phyloP scores from a whole-genome alignment of 1,140 invertebrate genomes.

The Nasonia longicornis region DNA sequence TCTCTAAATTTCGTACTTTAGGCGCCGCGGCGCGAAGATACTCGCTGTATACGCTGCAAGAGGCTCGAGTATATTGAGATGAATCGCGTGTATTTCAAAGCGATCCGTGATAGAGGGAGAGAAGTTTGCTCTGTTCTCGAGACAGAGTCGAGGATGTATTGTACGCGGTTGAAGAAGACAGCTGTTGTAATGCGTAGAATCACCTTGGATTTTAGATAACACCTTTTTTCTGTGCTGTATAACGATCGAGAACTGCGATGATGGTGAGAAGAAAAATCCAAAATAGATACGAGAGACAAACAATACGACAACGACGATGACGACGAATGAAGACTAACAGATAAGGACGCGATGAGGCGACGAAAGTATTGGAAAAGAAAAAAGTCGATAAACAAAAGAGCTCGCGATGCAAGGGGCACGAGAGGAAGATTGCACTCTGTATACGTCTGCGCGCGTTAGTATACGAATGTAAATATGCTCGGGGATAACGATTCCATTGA shows the following conservation, averaged over 20 bases:
- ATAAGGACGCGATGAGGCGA: neutral
- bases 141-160: neutral
- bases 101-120: neutral
- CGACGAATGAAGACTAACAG: neutral
- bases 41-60: neutral
- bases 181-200: neutral
- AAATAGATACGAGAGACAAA: neutral
- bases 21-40: neutral
- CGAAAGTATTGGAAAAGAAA: neutral
- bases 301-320: neutral
- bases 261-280: neutral
- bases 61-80: neutral
- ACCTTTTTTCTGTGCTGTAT: neutral
- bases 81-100: neutral
- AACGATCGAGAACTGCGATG: neutral
- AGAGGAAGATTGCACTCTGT: neutral
- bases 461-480: conserved; percentile 9
- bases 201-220: neutral
- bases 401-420: neutral
- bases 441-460: no score
- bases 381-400: conserved; percentile 13
- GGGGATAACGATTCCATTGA: conserved; percentile 7
- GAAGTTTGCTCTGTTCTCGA: neutral
- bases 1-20: conserved; percentile 4
- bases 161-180: neutral